Evolutionary conservation across 2,888 invertebrate species (phyloP), one percentile per base, ranked within the genome.

Genomic region (Prenolepis imparis): DNA sequence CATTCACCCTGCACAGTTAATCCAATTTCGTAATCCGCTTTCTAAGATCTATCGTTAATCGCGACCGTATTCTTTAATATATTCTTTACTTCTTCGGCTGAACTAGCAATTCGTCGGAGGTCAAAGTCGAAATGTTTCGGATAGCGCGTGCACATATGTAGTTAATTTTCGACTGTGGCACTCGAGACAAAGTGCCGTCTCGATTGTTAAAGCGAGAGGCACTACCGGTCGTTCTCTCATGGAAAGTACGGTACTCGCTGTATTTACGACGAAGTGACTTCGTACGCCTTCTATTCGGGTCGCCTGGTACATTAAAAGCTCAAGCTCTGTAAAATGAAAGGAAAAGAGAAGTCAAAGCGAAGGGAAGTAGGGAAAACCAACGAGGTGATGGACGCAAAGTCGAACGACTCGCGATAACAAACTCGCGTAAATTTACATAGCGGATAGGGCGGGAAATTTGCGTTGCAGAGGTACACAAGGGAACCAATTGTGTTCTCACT

Each of bases 231-330:
- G 78, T 78, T 68, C 59, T 52, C 48, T 80, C 78, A 61, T 80
- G 72, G 72, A 80, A 78, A 78, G 59, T 48, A 70, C 36, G 32
- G 36, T 18, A 70, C 44, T 32, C 44, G 59, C 78, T 44, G 78
- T 80, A 80, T 80, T 80, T 80, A 80, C 78, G 78, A 59, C 72
- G 72, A 44, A 80, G 59, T 78, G 59, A 59, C 59, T 78, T 61
- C 70, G 59, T 80, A 44, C 24, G 59, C 59, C 59, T 36, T 61
- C 72, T 80, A 80, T 80, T 80, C 59, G 72, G 41, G 59, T 72
- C 78, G 72, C 72, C 36, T 80, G 44, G 72, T 80, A 80, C 78
- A 80, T 80, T 80, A 80, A 80, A 80, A 72, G 78, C 78, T 70
- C 78, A 72, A 48, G 70, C 59, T 59, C 59, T 59, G 36, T 59